Base-by-base conservation (phyloP, 92 coral and sea anemone species). In the Zoanthus sansibaricus region DNA sequence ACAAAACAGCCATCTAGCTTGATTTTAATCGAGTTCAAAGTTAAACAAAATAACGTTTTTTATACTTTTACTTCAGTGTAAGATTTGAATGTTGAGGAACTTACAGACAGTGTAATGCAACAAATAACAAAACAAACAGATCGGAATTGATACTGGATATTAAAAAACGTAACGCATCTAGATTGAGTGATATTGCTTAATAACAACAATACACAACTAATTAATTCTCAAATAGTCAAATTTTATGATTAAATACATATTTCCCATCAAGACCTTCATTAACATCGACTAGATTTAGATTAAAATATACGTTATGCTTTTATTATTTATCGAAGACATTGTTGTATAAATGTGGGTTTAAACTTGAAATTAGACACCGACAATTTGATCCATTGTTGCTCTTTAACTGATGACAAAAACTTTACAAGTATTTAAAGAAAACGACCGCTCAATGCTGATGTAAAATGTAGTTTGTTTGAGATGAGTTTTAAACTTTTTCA, bases 131-230 rank as follows among this genome's bases (percentile, higher is more conserved):
- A 37, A 37, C 1, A 37, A 37, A 4, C 42, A 37, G 1, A 37
- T 37, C 25, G 25, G 42, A 37, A 37, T 37, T 37, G 42, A 37
- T 37, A 37, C 42, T 37, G 42, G 42, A 37, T 37, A 37, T 4
- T 37, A 37, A 37, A 16, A 5, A 46, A 73, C 56, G 56, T 12
- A 44, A 46, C 47, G 5, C 6, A 1, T 48, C 8, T 75, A 31
- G 33, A 75, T 75, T 42, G n/a, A 45, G 37, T 75, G 78, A 75
- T 75, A 75, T 75, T 75, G 78, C 9, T 75, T 47, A 33, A 47
- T 75, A 20, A 75, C 55, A 16, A 51, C 52, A 15, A 17, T 17
- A 52, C 13, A 15, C 17, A 58, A 47, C 61, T 47, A 52, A 75
- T 48, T 75, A 21, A 52, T 9, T 13, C 59, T 46, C 37, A 75